These are phyloP conservation scores for Chlamydotis undulata DNA, from an alignment of 2,113 vertebrate species.

Conservation along the genomic window DNA sequence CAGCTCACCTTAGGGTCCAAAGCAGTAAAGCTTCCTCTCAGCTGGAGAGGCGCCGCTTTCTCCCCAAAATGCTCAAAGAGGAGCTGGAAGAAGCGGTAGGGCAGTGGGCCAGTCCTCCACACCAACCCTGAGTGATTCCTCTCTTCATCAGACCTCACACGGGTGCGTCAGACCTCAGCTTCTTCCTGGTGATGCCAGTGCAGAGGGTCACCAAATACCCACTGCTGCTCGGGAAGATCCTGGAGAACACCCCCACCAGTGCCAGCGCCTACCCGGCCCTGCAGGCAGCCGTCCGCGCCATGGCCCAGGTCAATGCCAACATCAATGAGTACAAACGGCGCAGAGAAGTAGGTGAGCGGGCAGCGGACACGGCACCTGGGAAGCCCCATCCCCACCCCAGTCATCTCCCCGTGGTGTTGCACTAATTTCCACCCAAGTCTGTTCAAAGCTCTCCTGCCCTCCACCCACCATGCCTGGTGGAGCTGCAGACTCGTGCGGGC, in stretches of 20 bases:
- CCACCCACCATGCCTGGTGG: neutral
- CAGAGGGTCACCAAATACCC: constrained; percentile 95
- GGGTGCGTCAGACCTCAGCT: constrained; percentile 86
- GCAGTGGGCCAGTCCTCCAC: neutral
- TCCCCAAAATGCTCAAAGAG: neutral
- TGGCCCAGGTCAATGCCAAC: constrained; percentile 86
- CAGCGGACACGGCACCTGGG: accelerated
- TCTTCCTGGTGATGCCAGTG: constrained; percentile 93
- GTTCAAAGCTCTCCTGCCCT: neutral
- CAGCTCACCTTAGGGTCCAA: neutral
- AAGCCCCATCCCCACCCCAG: neutral
- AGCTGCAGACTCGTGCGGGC: neutral
- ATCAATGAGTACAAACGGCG: constrained; percentile 96
- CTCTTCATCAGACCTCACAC: constrained; percentile 82
- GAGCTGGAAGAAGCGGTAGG: neutral
- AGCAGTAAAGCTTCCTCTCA: neutral
- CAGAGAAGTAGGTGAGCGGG: constrained; percentile 91
- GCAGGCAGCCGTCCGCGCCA: constrained; percentile 75
- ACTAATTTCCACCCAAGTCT: neutral
- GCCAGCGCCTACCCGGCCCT: constrained; percentile 75
- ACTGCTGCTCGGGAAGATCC: constrained; percentile 89
- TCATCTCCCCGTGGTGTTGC: neutral
- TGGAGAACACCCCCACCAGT: constrained; percentile 82
- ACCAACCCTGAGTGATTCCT: accelerated
- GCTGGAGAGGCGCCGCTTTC: neutral